Base-by-base conservation (phyloP, 2,797 vertebrate genomes). In the Pteronotus mesoamericanus region DNA sequence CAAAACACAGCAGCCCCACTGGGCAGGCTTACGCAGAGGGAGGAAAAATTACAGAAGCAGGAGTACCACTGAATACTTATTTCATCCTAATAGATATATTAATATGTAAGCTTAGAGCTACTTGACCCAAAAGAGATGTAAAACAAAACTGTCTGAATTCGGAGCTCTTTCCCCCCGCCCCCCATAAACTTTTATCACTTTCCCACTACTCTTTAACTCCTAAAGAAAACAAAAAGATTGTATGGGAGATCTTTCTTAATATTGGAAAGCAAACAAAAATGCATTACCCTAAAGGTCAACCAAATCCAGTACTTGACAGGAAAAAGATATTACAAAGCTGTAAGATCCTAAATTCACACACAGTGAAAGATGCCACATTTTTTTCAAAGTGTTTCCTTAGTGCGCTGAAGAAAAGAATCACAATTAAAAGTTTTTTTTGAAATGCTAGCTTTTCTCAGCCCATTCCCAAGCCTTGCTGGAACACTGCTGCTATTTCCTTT, bases 241-340 rank as follows among this genome's bases (percentile, higher is more conserved):
- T 80, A 86, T 55, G 78, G 93, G 75, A 94, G 90, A 82, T 91
- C 39, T 94, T 89, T 64, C 77, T 93, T 48, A 96, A 94, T 89
- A 95, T 94, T 46, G 74, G 55, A 97, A 92, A 94, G 93, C 95
- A 97, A 97, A 96, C 66, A 93, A 72, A 96, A 96, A 64, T 9
- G 48, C 44, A 91, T 93, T 94, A 93, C 64, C 75, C 24, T 83
- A 96, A 97, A 98, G 88, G 93, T 96, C 97, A 96, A 77, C 46
- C 61, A 57, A 84, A 95, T 94, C 53, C 22, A 78, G 32, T 21
- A 39, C 19, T 90, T 88, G 64, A 87, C 84, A 82, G 86, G 48
- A 96, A 95, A 78, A 97, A 89, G 77, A 90, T 77, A 91, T 69
- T 87, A 69, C 57, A 88, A 34, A 91, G 85, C 51, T 34, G 12